These are phyloP conservation scores for Lytechinus variegatus DNA, from an alignment of 35 echinoderm and acorn worm genomes.

Conservation along the genomic window DNA sequence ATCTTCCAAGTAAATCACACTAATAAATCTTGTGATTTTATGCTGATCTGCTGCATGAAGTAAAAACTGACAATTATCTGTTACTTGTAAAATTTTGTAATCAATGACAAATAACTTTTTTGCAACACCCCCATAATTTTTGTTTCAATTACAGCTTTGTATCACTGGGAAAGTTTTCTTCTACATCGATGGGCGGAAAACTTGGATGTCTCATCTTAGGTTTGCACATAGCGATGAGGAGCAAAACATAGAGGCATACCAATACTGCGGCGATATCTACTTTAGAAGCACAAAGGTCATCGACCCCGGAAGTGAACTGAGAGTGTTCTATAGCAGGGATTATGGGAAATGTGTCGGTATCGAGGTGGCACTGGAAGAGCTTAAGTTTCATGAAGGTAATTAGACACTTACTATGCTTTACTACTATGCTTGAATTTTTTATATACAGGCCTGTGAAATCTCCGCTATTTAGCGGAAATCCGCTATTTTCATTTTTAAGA, in stretches of 20 bases:
- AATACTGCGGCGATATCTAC: constrained; percentile 40
- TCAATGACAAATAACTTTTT: too few species aligned
- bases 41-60: too few species aligned
- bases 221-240: background rate
- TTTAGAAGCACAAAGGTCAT: constrained; percentile 29
- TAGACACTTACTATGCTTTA: too few species aligned
- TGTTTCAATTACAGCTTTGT: background rate
- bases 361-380: background rate
- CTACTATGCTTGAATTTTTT: too few species aligned
- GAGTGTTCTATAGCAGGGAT: constrained; percentile 13
- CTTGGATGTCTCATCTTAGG: background rate
- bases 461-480: too few species aligned
- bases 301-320: constrained; percentile 37
- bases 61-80: too few species aligned
- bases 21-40: too few species aligned
- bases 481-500: too few species aligned
- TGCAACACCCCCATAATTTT: background rate
- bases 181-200: background rate
- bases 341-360: background rate
- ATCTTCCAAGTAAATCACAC: too few species aligned
- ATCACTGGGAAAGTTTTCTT: background rate
- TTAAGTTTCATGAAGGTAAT: background rate
- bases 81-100: too few species aligned
- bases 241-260: constrained; percentile 9
- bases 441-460: too few species aligned